phyloP scores from a whole-genome alignment of 23 tunicate species.

The Botrylloides violaceus region DNA sequence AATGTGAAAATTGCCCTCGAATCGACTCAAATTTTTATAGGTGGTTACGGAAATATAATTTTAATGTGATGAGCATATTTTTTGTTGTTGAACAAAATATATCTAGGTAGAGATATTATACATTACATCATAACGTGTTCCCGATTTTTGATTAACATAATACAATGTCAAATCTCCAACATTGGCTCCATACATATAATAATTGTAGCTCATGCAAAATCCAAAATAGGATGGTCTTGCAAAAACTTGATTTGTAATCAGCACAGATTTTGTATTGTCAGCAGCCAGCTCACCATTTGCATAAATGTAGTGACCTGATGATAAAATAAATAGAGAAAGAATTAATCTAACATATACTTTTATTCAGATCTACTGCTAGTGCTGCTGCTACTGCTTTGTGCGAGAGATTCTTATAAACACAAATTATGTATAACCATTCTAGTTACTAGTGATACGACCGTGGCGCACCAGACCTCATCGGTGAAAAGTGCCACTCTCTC shows the following conservation, averaged over 20 bases:
- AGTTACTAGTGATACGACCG: too few relatives aligned
- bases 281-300: conserved; percentile 29
- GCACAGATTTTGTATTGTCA: conserved; percentile 4
- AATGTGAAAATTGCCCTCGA: too few relatives aligned
- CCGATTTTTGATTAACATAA: not conserved
- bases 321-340: not conserved
- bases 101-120: too few relatives aligned
- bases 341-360: too few relatives aligned
- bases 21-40: too few relatives aligned
- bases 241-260: conserved; percentile 36
- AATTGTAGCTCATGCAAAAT: conserved; percentile 59
- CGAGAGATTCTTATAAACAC: too few relatives aligned
- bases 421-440: too few relatives aligned
- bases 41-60: too few relatives aligned
- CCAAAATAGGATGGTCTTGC: conserved; percentile 62
- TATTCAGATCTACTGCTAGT: too few relatives aligned
- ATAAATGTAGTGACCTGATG: conserved; percentile 76
- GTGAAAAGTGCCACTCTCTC: too few relatives aligned
- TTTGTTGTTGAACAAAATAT: not conserved
- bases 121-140: not conserved
- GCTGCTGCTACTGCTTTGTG: too few relatives aligned
- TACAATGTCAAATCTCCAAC: conserved; percentile 34
- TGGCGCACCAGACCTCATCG: too few relatives aligned
- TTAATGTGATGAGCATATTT: not conserved
- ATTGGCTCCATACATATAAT: conserved; percentile 85